Evolutionary conservation across 2,797 vertebrate species (phyloP).

Genomic region (Rhinichthys osculus): DNA sequence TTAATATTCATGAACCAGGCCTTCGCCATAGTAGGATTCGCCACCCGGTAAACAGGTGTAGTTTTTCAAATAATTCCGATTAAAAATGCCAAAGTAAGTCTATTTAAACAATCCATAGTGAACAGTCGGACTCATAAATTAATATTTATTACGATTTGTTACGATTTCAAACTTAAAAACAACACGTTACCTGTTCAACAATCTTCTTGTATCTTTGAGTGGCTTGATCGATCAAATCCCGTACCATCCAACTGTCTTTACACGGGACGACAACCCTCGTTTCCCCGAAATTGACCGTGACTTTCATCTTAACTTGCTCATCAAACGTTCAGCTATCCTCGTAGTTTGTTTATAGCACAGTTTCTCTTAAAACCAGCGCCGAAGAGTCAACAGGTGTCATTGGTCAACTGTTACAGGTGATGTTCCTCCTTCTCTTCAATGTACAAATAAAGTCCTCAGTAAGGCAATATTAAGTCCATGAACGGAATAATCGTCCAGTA

Average conservation of each 20-base stretch:
- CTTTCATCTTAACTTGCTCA: conserved; percentile 82
- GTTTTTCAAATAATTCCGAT: not conserved
- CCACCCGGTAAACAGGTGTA: conserved; percentile 29
- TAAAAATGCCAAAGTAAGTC: not conserved
- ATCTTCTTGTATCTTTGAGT: conserved; percentile 87
- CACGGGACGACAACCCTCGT: conserved; percentile 92
- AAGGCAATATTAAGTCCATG: not conserved
- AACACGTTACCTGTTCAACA: conserved; percentile 84
- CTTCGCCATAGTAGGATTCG: conserved; percentile 15
- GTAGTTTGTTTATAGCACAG: not conserved
- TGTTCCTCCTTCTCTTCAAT: conserved; percentile 8
- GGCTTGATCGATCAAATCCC: conserved; percentile 88
- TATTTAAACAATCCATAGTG: not conserved
- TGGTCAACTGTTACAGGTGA: conserved; percentile 49
- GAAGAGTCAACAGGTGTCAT: conserved; percentile 75
- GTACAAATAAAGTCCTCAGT: not conserved
- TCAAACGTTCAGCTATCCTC: not conserved
- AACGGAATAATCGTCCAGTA: not conserved
- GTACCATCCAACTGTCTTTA: conserved; percentile 85
- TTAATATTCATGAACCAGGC: conserved; percentile 17
- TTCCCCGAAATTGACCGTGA: conserved; percentile 89
- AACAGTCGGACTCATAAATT: no score
- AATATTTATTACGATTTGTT: not conserved
- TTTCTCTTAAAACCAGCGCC: conserved; percentile 22
- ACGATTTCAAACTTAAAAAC: not conserved